phyloP scores from a whole-genome alignment of 2,797 vertebrate genomes.

The Numenius phaeopus region DNA sequence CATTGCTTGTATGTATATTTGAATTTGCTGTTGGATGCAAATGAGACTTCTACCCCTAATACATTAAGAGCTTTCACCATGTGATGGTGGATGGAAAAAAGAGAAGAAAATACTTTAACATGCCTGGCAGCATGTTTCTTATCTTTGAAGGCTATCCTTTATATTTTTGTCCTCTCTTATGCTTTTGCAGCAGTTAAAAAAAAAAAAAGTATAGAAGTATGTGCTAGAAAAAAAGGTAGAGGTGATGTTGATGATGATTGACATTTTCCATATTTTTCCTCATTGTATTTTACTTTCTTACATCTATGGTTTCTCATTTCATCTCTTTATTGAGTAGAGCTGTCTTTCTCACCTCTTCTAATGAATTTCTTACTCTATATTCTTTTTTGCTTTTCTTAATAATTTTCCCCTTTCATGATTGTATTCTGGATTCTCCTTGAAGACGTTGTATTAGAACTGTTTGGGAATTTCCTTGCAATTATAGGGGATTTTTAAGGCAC shows the following conservation, averaged over 20 bases:
- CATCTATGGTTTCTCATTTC: neutral
- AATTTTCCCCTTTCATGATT: neutral
- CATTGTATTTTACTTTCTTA: neutral
- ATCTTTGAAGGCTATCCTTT: neutral
- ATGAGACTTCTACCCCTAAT: neutral
- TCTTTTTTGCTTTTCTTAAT: neutral
- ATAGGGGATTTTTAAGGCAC: neutral
- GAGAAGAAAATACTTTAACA: neutral
- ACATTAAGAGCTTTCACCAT: neutral
- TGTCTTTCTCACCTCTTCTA: neutral
- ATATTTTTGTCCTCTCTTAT: neutral
- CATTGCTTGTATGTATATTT: neutral
- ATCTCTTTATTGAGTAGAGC: neutral
- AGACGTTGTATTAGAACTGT: neutral
- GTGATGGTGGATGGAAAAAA: neutral
- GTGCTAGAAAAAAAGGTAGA: neutral
- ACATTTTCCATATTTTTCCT: neutral
- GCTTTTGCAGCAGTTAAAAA: neutral
- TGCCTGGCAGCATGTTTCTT: neutral
- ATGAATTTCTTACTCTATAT: neutral
- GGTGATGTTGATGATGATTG: neutral
- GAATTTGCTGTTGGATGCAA: neutral
- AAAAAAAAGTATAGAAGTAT: neutral
- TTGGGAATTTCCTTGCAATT: neutral
- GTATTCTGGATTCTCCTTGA: neutral